Evolutionary conservation across 2,113 vertebrate genomes (phyloP).

Genomic region (Gymnocephalus cernua): DNA sequence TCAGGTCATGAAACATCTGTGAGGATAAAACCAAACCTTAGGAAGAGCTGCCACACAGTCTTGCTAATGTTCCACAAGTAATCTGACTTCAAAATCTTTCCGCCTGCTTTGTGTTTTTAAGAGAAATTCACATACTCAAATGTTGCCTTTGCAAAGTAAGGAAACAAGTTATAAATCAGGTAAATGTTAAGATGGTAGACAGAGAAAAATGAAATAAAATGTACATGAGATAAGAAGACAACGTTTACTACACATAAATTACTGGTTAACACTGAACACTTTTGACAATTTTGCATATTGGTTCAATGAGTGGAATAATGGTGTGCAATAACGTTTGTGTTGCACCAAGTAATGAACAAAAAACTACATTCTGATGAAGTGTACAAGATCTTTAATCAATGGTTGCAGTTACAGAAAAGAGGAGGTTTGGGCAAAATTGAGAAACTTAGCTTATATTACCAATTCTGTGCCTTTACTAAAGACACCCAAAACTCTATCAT

Average conservation of each 20-base stretch:
- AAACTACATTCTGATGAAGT: constrained; percentile 10
- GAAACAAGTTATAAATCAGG: constrained; percentile 36
- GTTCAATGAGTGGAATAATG: constrained; percentile 17
- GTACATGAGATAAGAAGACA: neutral
- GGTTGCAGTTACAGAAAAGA: constrained; percentile 13
- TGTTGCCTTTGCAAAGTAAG: constrained; percentile 42
- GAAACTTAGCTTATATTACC: constrained; percentile 18
- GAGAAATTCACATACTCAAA: constrained; percentile 13
- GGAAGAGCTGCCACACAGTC: constrained; percentile 1
- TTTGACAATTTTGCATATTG: constrained; percentile 22
- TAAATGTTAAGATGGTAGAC: constrained; percentile 22
- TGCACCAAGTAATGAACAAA: constrained; percentile 34
- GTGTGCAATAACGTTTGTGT: constrained; percentile 49
- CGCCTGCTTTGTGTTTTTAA: neutral
- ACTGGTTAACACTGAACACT: constrained; percentile 43
- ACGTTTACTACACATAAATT: constrained; percentile 1
- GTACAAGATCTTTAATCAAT: constrained; percentile 23
- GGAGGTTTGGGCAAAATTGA: constrained; percentile 23
- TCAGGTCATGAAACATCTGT: constrained; percentile 47
- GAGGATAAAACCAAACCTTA: constrained; percentile 53
- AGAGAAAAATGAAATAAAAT: constrained; percentile 15
- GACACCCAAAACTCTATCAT: constrained; percentile 31
- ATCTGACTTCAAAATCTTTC: constrained; percentile 23
- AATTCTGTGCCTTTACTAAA: constrained; percentile 6
- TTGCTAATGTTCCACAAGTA: constrained; percentile 46